These are phyloP conservation scores for Mus minutoides DNA, from an alignment of 2,797 vertebrate species.

Conservation along the genomic window DNA sequence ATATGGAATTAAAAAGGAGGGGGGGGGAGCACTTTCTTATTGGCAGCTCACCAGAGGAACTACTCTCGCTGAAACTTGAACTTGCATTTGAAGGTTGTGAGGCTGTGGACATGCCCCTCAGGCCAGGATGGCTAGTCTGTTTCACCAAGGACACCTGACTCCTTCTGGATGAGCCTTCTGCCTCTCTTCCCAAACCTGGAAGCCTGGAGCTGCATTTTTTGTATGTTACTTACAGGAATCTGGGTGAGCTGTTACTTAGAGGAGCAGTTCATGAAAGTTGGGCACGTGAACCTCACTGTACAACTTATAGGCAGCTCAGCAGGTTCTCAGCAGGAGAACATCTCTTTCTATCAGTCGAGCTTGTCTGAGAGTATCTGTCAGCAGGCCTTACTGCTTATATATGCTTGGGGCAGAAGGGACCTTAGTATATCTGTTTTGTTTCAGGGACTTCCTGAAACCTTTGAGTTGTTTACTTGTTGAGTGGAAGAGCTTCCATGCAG, in stretches of 20 bases:
- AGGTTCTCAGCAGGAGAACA: not conserved
- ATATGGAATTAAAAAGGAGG: not conserved
- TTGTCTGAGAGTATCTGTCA: not conserved
- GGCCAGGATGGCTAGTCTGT: not conserved
- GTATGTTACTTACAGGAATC: not conserved
- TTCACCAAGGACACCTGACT: not conserved
- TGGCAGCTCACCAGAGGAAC: not conserved
- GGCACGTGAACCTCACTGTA: not conserved
- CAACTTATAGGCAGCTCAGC: not conserved
- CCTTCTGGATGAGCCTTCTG: not conserved
- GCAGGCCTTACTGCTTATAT: not conserved
- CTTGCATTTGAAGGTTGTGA: not conserved
- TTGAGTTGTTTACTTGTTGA: not conserved
- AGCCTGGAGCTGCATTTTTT: not conserved
- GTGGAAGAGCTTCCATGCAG: not conserved
- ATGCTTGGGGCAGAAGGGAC: not conserved
- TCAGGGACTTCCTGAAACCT: not conserved
- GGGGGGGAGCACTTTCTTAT: rapidly evolving
- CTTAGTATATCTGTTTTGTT: not conserved
- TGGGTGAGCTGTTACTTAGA: not conserved
- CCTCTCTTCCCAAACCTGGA: not conserved
- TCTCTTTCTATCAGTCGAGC: not conserved
- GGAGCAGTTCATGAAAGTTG: not conserved
- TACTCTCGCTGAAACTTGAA: too few relatives aligned
- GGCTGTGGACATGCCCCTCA: not conserved